phyloP scores from a whole-genome alignment of 2,888 invertebrate species.

The Drosophila quinaria region DNA sequence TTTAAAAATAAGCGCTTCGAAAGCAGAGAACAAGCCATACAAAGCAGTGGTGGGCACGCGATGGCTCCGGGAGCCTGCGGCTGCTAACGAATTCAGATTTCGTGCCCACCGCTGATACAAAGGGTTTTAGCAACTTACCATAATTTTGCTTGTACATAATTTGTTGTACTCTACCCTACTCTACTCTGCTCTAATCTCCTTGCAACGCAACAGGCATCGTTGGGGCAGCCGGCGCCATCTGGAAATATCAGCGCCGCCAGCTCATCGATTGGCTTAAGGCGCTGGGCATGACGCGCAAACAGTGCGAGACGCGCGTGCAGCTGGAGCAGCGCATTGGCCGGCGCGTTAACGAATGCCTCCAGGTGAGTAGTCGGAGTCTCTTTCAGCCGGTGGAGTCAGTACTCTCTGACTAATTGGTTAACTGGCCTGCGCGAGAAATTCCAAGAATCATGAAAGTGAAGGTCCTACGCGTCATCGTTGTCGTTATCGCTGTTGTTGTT shows the following conservation, averaged over 20 bases:
- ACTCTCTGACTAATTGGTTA: slow-evolving; percentile 48
- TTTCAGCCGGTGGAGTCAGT: slow-evolving; percentile 6
- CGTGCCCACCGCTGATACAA: too few relatives aligned
- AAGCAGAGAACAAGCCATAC: too few relatives aligned
- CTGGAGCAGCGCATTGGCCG: slow-evolving; percentile 89
- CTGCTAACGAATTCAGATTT: too few relatives aligned
- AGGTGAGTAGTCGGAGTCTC: slow-evolving; percentile 72
- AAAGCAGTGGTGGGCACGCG: too few relatives aligned
- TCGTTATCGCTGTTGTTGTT: slow-evolving; percentile 3
- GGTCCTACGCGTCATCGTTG: slow-evolving; percentile 64
- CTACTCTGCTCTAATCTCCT: too few relatives aligned
- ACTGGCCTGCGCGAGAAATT: slow-evolving; percentile 52
- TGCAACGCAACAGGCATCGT: slow-evolving; percentile 89
- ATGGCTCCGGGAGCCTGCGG: too few relatives aligned
- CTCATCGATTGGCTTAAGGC: slow-evolving; percentile 90
- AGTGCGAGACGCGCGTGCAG: slow-evolving; percentile 87
- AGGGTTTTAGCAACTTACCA: slow-evolving; percentile 14
- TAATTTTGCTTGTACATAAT: slow-evolving; percentile 35
- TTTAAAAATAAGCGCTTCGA: too few relatives aligned
- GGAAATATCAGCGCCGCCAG: slow-evolving; percentile 93
- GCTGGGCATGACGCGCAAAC: slow-evolving; percentile 90
- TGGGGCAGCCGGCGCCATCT: slow-evolving; percentile 92
- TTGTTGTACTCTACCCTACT: not conserved
- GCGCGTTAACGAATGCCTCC: slow-evolving; percentile 88
- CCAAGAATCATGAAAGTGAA: slow-evolving; percentile 70